phyloP scores from a whole-genome alignment of 1,140 invertebrate genomes.

The Acyrthosiphon pisum region DNA sequence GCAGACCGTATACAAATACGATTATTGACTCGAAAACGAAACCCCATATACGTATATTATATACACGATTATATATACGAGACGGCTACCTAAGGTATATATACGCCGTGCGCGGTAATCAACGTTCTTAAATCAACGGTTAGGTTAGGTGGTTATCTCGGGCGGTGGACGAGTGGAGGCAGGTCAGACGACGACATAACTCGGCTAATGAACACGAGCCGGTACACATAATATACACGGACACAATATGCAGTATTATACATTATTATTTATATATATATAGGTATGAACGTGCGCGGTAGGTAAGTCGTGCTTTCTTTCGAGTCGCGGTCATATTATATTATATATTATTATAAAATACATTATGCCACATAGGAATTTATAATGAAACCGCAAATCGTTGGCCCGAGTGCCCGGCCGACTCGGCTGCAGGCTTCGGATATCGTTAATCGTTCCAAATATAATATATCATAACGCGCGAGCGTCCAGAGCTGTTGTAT shows the following conservation, averaged over 20 bases:
- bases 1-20: conserved; percentile 10
- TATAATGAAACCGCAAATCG: not conserved
- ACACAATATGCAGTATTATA: not conserved
- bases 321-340: not conserved
- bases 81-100: not conserved
- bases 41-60: not conserved
- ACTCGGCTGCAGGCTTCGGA: not conserved
- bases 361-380: not conserved
- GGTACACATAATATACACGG: conserved; percentile 1
- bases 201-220: conserved; percentile 23
- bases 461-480: not conserved
- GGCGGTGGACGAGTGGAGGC: not conserved
- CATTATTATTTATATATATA: not conserved
- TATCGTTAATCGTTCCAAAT: conserved; percentile 30
- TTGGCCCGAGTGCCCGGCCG: not conserved
- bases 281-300: not conserved
- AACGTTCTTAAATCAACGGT: not conserved
- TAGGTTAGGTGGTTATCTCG: not conserved
- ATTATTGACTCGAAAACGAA: not conserved
- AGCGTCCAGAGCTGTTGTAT: not conserved
- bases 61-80: not conserved
- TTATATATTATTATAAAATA: not conserved
- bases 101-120: not conserved
- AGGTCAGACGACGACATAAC: not conserved
- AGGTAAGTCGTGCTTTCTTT: not conserved